Base-by-base conservation (phyloP, 2,888 invertebrate species). In the Cyaniris semiargus region DNA sequence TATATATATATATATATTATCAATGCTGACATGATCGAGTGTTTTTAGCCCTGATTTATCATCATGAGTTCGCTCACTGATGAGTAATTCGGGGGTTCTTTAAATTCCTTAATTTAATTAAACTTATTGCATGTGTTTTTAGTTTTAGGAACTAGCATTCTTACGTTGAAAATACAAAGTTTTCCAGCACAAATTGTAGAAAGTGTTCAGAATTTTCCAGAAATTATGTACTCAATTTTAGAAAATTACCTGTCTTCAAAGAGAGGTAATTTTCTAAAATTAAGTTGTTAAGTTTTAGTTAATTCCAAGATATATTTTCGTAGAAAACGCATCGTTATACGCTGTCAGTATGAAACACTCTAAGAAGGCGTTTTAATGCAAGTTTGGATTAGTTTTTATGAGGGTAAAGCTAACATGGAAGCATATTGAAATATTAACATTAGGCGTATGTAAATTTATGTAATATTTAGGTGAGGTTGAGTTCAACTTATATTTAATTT, bases 301-400 rank as follows among this genome's bases (percentile, higher is more conserved):
- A 21, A 8, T 0, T 58, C 58, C 21, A 58, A 7, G 6, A 21
- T 5, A 21, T 7, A 7, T 7, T 58, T 58, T 58, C 21, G n/a
- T 58, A 18, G n/a, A 23, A 66, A 23, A 66, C 60, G 66, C 27
- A 15, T 6, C 27, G 66, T 31, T 18, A 5, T 8, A 66, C 66
- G 66, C 27, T 5, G 15, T 31, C 27, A 27, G 66, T 27, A 27
- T 66, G 66, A 66, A 31, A 66, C 15, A 27, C 1, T 5, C 15
- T 66, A 23, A 0, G 23, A 60, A 66, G 60, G 23, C 60, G 60
- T 23, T 10, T 48, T 23, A 27, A 18, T 31, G 66, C 27, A 66
- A 31, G 27, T 23, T 66, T 2, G 27, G 66, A 66, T 66, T 66
- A 66, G 27, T 66, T 66, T 60, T 66, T 66, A 66, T 31, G 66